Evolutionary conservation across 2,797 vertebrate species (phyloP), one percentile per base, ranked within the genome.

Genomic region (Kryptopterus vitreolus): DNA sequence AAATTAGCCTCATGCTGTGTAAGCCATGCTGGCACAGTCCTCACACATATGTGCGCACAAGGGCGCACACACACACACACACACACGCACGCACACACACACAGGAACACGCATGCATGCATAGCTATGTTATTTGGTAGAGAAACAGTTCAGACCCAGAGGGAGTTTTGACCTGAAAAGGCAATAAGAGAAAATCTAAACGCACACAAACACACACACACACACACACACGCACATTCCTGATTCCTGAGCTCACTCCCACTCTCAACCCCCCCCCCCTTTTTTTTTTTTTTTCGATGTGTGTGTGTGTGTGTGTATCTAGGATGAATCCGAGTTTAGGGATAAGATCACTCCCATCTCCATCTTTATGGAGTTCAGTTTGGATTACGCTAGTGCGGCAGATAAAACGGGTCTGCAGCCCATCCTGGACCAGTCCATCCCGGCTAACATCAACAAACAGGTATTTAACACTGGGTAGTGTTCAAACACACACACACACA

Each of bases 301-400:
- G 46, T 70, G 26, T 70, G 46, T 70, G 26, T 53, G 48, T 53
- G 48, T 71, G 48, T 53, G 48, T 53, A 57, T 53, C 11, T 88
- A 98, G 97, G 96, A 98, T 84, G 96, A 98, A 70, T 94, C 94
- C 1, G 96, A 99, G 83, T 98, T 99, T 84, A 93, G 96, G 84
- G 98, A 99, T 91, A 99, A 99, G 86, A 96, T 99, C 82, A 98
- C 96, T 10, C 97, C 97, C 16, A 99, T 99, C 82, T 96, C 96
- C 0, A 91, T 98, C 86, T 95, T 91, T 48, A 96, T 99, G 96
- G 96, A 98, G 80, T 98, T 96, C 87, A 93, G 88, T 1, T 88
- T 99, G 91, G 96, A 99, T 92, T 95, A 94, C 72, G 91, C 91
- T 79, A 91, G 77, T 0, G 94, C 96, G 10, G 92, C 93, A 0